These are phyloP conservation scores for Etheostoma nigrum DNA, from an alignment of 2,797 vertebrate species.

Conservation along the genomic window DNA sequence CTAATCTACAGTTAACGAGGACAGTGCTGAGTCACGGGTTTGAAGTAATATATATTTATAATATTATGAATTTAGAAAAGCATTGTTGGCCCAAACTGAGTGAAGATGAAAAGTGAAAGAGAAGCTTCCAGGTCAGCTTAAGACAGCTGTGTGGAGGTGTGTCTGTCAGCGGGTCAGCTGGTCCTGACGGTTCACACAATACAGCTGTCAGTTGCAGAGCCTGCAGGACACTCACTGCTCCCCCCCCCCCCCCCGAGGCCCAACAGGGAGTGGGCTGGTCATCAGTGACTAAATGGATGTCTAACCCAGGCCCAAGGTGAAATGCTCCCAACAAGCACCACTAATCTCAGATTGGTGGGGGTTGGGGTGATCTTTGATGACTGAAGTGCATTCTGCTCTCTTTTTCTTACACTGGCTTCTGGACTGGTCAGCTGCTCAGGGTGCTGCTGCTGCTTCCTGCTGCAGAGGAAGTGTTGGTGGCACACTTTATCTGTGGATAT, in stretches of 20 bases:
- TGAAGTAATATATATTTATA: too few species aligned
- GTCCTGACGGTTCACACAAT: slow-evolving; percentile 59
- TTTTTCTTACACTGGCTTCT: too few species aligned
- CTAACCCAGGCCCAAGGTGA: too few species aligned
- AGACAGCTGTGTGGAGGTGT: background rate
- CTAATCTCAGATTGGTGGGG: too few species aligned
- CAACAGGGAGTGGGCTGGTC: background rate
- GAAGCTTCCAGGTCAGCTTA: background rate
- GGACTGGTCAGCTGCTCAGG: background rate
- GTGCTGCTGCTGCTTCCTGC: background rate
- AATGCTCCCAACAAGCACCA: too few species aligned
- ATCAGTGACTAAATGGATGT: background rate
- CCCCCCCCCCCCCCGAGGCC: too few species aligned
- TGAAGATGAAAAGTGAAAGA: background rate
- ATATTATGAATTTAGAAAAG: background rate
- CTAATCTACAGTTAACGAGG: too few species aligned
- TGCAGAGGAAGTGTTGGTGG: background rate
- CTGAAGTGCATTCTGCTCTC: too few species aligned
- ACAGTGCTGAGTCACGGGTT: too few species aligned
- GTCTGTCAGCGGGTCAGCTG: slow-evolving; percentile 60
- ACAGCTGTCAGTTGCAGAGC: slow-evolving; percentile 49
- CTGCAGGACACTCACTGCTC: background rate
- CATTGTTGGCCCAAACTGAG: background rate
- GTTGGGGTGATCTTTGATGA: too few species aligned
- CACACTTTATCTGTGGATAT: background rate